Evolutionary conservation across 1,140 invertebrate species (phyloP), one percentile per base, ranked within the genome.

Genomic region (Drosophila prosaltans): DNA sequence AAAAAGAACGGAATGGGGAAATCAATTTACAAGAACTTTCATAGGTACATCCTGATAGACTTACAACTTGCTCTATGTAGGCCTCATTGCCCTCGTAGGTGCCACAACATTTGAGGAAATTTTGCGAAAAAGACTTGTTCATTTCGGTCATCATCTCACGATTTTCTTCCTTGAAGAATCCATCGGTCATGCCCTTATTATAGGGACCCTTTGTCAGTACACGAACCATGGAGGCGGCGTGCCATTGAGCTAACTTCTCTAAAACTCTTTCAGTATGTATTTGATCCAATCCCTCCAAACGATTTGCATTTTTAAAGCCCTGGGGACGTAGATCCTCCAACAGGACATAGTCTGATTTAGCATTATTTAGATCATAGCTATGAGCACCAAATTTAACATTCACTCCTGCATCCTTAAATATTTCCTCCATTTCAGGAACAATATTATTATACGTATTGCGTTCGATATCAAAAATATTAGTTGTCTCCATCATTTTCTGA

Each of bases 191-290:
- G 1, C 39, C 9, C 2, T 65, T 62, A 5, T 65, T 51, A 58
- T 80, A 90, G 71, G 67, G 92, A 72, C 84, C 93, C 82, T 30
- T 93, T 78, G 92, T 94, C 93, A 57, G 92, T 73, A 91, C 92
- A 93, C 48, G 72, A 5, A 78, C 72, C 0, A 84, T 79, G 2
- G 92, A 92, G 5, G 84, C 79, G 0, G 94, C 94, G 76, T 95
- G 94, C 80, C 94, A 94, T 24, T 93, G 93, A 0, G 94, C 94
- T 11, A 95, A 73, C 4, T 92, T 93, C 40, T 92, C 92, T 0
- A 94, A 80, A 0, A 93, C 92, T 3, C 86, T 70, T 41, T 93
- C 92, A 0, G 93, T 85, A 58, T 94, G 93, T 10, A 93, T 78
- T 3, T 93, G 74, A 48, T 94, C 92, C 1, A 95, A 72, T 0